Evolutionary conservation across 1,140 invertebrate genomes (phyloP).

Genomic region (Bombus superbus): DNA sequence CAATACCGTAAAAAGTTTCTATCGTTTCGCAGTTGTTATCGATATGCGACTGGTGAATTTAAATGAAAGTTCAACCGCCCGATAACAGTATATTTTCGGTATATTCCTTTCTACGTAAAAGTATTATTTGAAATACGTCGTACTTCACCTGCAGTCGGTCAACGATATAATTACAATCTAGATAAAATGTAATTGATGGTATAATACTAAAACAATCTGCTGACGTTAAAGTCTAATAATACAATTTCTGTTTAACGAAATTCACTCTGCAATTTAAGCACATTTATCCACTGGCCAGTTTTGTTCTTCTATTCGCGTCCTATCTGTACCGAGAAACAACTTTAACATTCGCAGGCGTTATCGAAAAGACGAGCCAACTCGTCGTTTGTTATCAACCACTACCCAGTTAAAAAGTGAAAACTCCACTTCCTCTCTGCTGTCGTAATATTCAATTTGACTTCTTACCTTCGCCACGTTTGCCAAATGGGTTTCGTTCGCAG

Average conservation of each 20-base stretch:
- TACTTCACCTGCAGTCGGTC: no score
- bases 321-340: not conserved
- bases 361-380: not conserved
- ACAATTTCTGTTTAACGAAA: not conserved
- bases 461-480: not conserved
- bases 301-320: not conserved
- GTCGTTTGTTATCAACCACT: not conserved
- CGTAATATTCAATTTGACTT: not conserved
- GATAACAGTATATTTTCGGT: no score
- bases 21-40: no score
- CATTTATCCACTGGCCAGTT: not conserved
- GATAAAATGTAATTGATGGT: no score
- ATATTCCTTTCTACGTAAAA: no score
- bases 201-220: no score
- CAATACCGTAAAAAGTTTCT: rapidly evolving
- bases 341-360: not conserved
- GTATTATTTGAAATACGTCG: no score
- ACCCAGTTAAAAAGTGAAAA: not conserved
- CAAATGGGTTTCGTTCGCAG: not conserved
- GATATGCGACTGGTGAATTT: no score
- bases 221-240: no score
- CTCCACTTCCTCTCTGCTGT: not conserved
- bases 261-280: not conserved
- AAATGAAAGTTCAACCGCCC: no score
- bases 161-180: no score